These are phyloP conservation scores for Lagorchestes hirsutus DNA, from an alignment of 2,797 vertebrate species.

Conservation along the genomic window DNA sequence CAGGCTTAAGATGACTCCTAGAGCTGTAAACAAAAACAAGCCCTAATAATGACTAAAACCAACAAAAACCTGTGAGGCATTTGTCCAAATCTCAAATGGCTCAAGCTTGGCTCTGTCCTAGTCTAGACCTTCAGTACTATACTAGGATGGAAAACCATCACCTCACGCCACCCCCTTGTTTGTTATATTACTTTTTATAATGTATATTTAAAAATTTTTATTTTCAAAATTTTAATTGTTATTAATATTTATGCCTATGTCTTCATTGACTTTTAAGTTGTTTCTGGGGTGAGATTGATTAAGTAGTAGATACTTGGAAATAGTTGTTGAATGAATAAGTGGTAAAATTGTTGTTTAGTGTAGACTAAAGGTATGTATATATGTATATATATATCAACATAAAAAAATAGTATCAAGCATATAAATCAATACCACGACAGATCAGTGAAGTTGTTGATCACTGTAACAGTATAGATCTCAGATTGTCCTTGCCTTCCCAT, in stretches of 20 bases:
- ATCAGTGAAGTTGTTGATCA: no score
- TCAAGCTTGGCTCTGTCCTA: constrained; percentile 20
- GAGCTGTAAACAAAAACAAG: constrained; percentile 30
- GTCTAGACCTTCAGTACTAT: constrained; percentile 45
- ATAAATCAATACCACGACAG: neutral
- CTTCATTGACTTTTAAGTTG: neutral
- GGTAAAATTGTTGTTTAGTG: neutral
- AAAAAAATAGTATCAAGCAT: neutral
- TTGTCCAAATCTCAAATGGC: constrained; percentile 45
- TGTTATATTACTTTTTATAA: neutral
- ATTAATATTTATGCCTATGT: neutral
- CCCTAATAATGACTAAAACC: constrained; percentile 28
- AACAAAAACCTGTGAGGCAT: constrained; percentile 33
- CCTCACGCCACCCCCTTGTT: neutral
- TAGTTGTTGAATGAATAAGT: neutral
- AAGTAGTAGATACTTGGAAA: neutral
- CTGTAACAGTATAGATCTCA: neutral
- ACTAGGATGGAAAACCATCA: neutral
- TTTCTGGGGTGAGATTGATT: constrained; percentile 20
- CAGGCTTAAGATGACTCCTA: constrained; percentile 44
- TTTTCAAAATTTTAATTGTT: neutral
- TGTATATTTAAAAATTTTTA: neutral
- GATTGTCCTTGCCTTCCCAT: neutral
- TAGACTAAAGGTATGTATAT: neutral
- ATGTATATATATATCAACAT: no score